phyloP scores from a whole-genome alignment of 2,888 invertebrate genomes.

The Criorhina ranunculi region DNA sequence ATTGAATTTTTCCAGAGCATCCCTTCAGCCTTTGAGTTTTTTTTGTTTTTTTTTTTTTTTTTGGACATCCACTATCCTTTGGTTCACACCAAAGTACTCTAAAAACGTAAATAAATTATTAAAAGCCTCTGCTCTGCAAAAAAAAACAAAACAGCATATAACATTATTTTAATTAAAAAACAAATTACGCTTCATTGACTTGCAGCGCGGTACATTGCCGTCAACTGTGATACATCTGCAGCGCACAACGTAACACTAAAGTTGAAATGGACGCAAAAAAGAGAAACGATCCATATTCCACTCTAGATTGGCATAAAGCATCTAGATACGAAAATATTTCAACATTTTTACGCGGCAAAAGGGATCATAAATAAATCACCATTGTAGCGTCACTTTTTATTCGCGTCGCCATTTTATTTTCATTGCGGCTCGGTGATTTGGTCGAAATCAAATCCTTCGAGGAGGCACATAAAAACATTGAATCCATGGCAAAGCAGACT shows the following conservation, averaged over 20 bases:
- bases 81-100: conserved; percentile 44
- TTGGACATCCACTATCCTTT: background rate
- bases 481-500: conserved; percentile 14
- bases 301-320: conserved; percentile 20
- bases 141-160: conserved; percentile 17
- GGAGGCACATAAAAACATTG: conserved; percentile 20
- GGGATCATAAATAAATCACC: conserved; percentile 64
- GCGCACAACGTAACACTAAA: conserved; percentile 7
- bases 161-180: conserved; percentile 73
- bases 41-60: background rate
- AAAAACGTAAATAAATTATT: conserved; percentile 63
- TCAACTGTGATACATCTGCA: conserved; percentile 42
- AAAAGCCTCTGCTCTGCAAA: conserved; percentile 35
- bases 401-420: conserved; percentile 22
- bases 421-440: conserved; percentile 32
- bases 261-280: conserved; percentile 22
- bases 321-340: conserved; percentile 38
- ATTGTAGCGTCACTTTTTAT: conserved; percentile 9
- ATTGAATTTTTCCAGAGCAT: conserved; percentile 38
- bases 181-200: conserved; percentile 68
- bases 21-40: background rate
- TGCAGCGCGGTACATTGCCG: conserved; percentile 29
- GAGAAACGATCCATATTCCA: conserved; percentile 12
- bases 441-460: conserved; percentile 29
- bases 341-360: conserved; percentile 40